Base-by-base conservation (phyloP, 2,113 vertebrate species). In the Peromyscus maniculatus region DNA sequence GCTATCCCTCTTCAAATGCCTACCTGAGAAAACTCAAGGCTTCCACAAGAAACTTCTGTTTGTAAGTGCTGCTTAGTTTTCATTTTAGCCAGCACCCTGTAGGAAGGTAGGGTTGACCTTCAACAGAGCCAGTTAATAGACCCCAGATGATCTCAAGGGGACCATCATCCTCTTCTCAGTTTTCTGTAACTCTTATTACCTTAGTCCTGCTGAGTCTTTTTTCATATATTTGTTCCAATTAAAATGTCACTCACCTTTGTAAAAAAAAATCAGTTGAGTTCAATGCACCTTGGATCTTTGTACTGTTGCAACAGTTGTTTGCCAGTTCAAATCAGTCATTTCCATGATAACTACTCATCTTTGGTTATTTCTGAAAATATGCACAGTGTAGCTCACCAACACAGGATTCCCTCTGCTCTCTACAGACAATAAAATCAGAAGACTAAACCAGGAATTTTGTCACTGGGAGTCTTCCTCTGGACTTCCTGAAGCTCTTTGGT, bases 161-260 rank as follows among this genome's bases (percentile, higher is more conserved):
- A 46, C 13, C 9, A 57, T 15, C 7, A 28, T 1, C 43, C 1
- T 1, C 11, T 79, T 74, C 13, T 28, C 17, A 43, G 3, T 72
- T 72, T 6, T 57, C 24, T 31, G 7, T 49, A 78, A 49, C 16
- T 21, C 64, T 86, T 26, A 39, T 16, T 62, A 39, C 52, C 6
- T 67, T 39, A 59, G 36, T 17, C 17, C 0, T 62, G 3, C 5
- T 33, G 31, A 71, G 28, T 36, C 28, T 22, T 55, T 13, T 21
- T 21, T 33, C 9, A 13, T 19, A 0, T 2, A 3, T 22, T 77
- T 5, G 11, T 7, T 87, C 0, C 57, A 4, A 1, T 72, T 84
- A 59, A 89, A 59, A 52, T 78, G 11, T 10, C 22, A 64, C 16
- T 11, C 26, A 17, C n/a, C 28, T 87, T 74, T 74, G 39, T 39